Evolutionary conservation across 2,888 invertebrate species (phyloP).

Genomic region (Boloria euphrosyne): DNA sequence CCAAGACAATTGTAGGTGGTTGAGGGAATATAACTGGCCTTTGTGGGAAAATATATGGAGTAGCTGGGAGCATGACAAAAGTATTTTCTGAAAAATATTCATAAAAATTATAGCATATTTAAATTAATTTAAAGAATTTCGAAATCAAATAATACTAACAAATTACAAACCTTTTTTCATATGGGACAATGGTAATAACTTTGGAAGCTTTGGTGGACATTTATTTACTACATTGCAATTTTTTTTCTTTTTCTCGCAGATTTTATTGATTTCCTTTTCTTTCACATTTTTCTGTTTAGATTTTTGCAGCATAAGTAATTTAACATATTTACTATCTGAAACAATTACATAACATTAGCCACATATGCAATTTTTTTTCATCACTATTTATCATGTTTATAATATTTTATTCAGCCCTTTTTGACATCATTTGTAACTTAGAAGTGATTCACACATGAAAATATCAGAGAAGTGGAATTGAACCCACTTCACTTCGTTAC

Average conservation of each 20-base stretch:
- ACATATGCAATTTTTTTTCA: too few species aligned
- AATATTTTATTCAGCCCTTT: too few species aligned
- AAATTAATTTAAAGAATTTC: not conserved
- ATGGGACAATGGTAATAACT: constrained; percentile 58
- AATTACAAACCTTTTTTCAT: constrained; percentile 60
- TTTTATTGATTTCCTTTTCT: constrained; percentile 41
- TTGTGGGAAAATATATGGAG: constrained; percentile 74
- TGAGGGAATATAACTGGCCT: constrained; percentile 69
- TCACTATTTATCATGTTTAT: too few species aligned
- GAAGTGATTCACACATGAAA: too few species aligned
- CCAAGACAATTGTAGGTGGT: constrained; percentile 68
- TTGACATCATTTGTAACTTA: too few species aligned
- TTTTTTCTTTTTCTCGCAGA: constrained; percentile 40
- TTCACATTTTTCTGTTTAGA: constrained; percentile 45
- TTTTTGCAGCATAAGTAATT: constrained; percentile 59
- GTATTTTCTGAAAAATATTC: constrained; percentile 65
- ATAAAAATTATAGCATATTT: not conserved
- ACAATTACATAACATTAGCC: constrained; percentile 40
- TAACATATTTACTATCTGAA: constrained; percentile 63
- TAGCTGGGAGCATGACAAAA: constrained; percentile 69
- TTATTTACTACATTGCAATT: constrained; percentile 38
- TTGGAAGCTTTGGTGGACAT: constrained; percentile 55
- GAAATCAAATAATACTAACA: not conserved
- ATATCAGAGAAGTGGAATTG: too few species aligned
- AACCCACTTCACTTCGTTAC: too few species aligned